phyloP scores from a whole-genome alignment of 2,888 invertebrate species.

The Tineola bisselliella region DNA sequence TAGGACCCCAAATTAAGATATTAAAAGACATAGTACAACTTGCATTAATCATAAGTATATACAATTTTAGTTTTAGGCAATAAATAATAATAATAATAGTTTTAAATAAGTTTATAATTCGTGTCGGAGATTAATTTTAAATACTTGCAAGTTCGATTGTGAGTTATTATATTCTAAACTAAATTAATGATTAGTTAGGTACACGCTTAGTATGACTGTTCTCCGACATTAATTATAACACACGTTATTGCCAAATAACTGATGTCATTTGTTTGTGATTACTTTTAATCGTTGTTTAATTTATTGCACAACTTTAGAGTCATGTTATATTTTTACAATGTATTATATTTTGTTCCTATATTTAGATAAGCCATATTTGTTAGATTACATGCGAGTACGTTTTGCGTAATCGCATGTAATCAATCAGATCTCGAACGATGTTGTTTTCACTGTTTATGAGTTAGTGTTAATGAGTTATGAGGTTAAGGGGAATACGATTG shows the following conservation, averaged over 20 bases:
- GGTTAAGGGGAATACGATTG: neutral
- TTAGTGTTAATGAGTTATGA: neutral
- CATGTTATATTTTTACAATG: neutral
- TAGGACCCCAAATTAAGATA: neutral
- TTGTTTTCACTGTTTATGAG: neutral
- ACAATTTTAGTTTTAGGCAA: slow-evolving; percentile 10
- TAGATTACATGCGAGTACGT: neutral
- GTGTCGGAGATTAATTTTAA: slow-evolving; percentile 10
- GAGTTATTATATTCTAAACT: slow-evolving; percentile 12
- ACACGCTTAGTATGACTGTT: slow-evolving; percentile 7
- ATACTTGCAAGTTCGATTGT: neutral
- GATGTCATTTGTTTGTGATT: neutral
- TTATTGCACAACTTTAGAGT: slow-evolving; percentile 10
- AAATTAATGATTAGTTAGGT: slow-evolving; percentile 13
- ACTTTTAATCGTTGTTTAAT: neutral
- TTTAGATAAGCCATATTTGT: neutral
- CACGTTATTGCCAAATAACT: slow-evolving; percentile 8
- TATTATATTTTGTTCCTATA: slow-evolving; percentile 6
- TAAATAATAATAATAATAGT: neutral
- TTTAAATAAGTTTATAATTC: slow-evolving; percentile 5
- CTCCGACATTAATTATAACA: slow-evolving; percentile 12
- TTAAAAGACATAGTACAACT: neutral
- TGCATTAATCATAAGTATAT: slow-evolving; percentile 1
- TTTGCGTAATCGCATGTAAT: neutral
- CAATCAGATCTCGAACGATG: neutral